These are phyloP conservation scores for Spondyliosoma cantharus DNA, from an alignment of 2,797 vertebrate species.

Conservation along the genomic window DNA sequence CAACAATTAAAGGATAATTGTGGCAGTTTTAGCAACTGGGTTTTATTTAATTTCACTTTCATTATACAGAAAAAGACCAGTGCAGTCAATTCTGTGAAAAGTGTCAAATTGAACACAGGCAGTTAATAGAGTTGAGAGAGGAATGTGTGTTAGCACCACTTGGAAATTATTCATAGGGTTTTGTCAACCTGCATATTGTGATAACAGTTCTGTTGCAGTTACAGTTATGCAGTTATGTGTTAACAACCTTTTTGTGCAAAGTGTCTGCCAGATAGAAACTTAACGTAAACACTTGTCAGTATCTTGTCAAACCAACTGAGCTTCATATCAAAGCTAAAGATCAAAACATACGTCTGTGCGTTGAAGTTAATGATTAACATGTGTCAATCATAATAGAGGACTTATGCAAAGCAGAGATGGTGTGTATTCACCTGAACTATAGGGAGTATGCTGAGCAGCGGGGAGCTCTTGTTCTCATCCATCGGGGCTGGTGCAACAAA, in stretches of 20 bases:
- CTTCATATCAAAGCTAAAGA: background rate
- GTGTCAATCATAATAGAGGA: slow-evolving; percentile 1
- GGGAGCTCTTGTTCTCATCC: slow-evolving; percentile 93
- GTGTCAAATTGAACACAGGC: background rate
- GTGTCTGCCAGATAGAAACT: background rate
- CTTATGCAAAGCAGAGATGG: background rate
- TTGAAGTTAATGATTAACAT: background rate
- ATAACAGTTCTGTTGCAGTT: slow-evolving; percentile 5
- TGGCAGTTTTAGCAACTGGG: background rate
- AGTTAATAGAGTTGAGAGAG: background rate
- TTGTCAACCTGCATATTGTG: background rate
- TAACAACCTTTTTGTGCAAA: background rate
- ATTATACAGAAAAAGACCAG: no score
- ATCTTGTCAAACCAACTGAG: background rate
- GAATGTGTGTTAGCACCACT: background rate
- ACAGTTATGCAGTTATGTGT: slow-evolving; percentile 14
- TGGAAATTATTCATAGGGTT: background rate
- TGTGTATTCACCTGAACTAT: slow-evolving; percentile 90
- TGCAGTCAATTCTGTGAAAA: background rate
- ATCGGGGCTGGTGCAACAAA: slow-evolving; percentile 93
- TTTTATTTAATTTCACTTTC: background rate
- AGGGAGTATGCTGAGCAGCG: slow-evolving; percentile 91
- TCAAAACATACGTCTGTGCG: background rate
- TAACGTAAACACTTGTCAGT: no score
- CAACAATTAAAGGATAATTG: background rate